These are phyloP conservation scores for Zaprionus gabonicus DNA, from an alignment of 1,140 invertebrate genomes.

Conservation along the genomic window DNA sequence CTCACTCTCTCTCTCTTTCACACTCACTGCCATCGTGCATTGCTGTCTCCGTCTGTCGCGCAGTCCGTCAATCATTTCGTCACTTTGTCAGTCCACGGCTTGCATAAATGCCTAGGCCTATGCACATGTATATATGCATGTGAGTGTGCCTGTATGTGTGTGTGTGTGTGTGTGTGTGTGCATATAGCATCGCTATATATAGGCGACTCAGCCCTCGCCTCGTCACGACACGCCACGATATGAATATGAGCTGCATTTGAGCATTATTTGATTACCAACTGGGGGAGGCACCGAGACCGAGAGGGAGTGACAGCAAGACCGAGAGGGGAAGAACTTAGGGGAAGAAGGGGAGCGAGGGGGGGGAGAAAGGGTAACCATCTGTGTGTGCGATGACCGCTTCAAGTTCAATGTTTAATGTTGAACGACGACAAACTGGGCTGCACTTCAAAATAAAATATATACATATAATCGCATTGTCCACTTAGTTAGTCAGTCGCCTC, in stretches of 20 bases:
- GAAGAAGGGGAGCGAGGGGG: not conserved
- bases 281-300: not conserved
- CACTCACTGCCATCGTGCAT: too few species aligned
- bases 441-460: not conserved
- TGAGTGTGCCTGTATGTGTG: too few species aligned
- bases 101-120: constrained; percentile 10
- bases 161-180: too few species aligned
- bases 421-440: not conserved
- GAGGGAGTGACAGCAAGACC: not conserved
- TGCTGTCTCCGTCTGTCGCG: not conserved
- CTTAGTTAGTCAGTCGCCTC: constrained; percentile 7
- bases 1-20: constrained; percentile 9
- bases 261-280: constrained; percentile 7
- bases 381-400: constrained; percentile 1
- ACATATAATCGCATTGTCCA: not conserved
- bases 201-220: not conserved
- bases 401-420: constrained; percentile 6
- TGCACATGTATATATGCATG: too few species aligned
- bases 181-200: not conserved
- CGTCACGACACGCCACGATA: not conserved
- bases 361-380: not conserved
- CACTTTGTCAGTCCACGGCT: constrained; percentile 29
- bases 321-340: too few species aligned
- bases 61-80: constrained; percentile 29
- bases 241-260: constrained; percentile 10